phyloP scores from a whole-genome alignment of 2,797 vertebrate genomes.

The Melanotaenia pygmaea region DNA sequence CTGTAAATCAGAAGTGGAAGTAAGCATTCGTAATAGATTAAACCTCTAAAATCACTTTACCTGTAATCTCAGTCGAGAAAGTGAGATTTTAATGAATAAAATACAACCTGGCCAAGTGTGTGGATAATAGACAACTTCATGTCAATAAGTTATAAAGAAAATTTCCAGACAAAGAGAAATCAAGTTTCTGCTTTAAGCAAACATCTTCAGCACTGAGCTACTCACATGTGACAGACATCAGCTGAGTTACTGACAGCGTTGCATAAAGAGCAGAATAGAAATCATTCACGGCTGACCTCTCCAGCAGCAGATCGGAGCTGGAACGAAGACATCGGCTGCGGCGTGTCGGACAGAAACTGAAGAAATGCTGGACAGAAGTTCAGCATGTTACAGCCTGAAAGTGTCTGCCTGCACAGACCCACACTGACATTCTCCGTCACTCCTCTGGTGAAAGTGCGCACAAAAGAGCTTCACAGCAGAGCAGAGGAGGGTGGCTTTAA shows the following conservation, averaged over 20 bases:
- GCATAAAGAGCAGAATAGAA: constrained; percentile 25
- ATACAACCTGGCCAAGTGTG: constrained; percentile 15
- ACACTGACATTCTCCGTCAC: constrained; percentile 67
- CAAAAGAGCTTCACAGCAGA: constrained; percentile 65
- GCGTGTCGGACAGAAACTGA: neutral
- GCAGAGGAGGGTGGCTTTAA: constrained; percentile 62
- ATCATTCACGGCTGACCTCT: constrained; percentile 18
- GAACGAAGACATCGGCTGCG: neutral
- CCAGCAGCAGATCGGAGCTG: constrained; percentile 17
- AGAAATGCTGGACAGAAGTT: constrained; percentile 26
- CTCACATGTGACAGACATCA: constrained; percentile 63
- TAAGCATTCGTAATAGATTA: constrained; percentile 38
- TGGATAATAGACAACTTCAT: constrained; percentile 41
- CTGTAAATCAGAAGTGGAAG: neutral
- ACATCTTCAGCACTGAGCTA: constrained; percentile 32
- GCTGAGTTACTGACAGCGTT: constrained; percentile 32
- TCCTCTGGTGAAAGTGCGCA: constrained; percentile 60
- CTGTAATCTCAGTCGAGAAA: constrained; percentile 9
- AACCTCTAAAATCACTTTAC: constrained; percentile 8
- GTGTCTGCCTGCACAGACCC: constrained; percentile 45
- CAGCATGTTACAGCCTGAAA: constrained; percentile 24
- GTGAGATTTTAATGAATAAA: constrained; percentile 28
- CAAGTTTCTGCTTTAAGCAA: neutral
- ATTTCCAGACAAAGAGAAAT: constrained; percentile 6
- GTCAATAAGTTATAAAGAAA: constrained; percentile 31